phyloP scores from a whole-genome alignment of 2,888 invertebrate species.

The Alentia gelatinosa region DNA sequence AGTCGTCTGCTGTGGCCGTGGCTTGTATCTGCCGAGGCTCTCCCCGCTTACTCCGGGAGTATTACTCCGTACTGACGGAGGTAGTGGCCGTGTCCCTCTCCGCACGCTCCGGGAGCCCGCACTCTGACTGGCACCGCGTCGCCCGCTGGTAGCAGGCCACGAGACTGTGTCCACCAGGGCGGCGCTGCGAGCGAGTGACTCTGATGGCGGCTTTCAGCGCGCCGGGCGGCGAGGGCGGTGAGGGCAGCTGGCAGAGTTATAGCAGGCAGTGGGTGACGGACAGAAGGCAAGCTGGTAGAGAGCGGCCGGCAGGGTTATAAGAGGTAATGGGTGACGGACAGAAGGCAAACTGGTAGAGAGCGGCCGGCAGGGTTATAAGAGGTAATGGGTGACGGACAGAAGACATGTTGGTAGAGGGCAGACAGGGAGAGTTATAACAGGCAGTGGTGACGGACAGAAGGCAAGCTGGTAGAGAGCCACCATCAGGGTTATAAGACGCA shows the following conservation, averaged over 20 bases:
- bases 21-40: neutral
- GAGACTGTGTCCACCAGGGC: neutral
- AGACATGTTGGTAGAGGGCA: no score
- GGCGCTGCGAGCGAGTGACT: neutral
- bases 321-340: neutral
- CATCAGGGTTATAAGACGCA: no score
- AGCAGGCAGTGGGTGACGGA: neutral
- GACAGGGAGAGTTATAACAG: no score
- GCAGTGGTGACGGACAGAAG: no score
- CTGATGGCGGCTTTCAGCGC: no score
- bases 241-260: neutral
- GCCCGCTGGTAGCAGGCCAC: neutral
- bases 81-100: neutral
- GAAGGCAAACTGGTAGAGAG: neutral
- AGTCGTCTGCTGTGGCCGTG: neutral
- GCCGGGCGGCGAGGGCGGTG: neutral
- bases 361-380: no score
- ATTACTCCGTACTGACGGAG: neutral
- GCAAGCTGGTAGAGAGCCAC: no score
- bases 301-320: neutral
- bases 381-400: no score
- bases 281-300: neutral
- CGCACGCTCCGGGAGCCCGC: no score
- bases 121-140: neutral
- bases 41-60: neutral